Evolutionary conservation across 2,888 invertebrate species (phyloP).

Genomic region (Microdon myrmicae): DNA sequence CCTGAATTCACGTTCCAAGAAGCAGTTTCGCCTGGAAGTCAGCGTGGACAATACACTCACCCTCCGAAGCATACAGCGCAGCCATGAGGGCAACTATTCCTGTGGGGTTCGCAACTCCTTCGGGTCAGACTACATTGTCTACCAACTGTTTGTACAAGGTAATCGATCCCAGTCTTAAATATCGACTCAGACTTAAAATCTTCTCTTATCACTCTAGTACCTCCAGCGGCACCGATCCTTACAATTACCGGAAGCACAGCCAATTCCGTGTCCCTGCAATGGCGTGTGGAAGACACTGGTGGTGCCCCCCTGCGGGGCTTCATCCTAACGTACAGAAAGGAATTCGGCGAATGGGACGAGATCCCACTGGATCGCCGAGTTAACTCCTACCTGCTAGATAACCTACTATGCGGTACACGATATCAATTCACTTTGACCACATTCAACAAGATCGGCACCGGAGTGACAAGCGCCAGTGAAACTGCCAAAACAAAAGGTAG

Average conservation of each 20-base stretch:
- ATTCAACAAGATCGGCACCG: conserved; percentile 79
- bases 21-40: conserved; percentile 65
- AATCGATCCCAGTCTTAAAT: conserved; percentile 17
- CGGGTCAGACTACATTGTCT: conserved; percentile 69
- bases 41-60: conserved; percentile 68
- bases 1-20: conserved; percentile 64
- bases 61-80: conserved; percentile 68
- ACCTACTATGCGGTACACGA: conserved; percentile 80
- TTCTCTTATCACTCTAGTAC: no score
- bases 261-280: conserved; percentile 70
- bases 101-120: conserved; percentile 69
- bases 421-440: conserved; percentile 81
- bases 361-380: conserved; percentile 68
- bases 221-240: conserved; percentile 70
- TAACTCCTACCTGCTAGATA: conserved; percentile 76
- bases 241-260: conserved; percentile 68
- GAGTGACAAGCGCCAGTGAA: conserved; percentile 75
- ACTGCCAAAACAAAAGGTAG: conserved; percentile 80
- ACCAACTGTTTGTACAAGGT: conserved; percentile 70
- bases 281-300: conserved; percentile 69
- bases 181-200: no score
- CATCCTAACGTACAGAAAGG: conserved; percentile 68
- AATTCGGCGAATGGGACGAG: conserved; percentile 70
- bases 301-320: conserved; percentile 70
- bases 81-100: conserved; percentile 70